Base-by-base conservation (phyloP, 2,888 invertebrate genomes). In the Augiades crinisus region DNA sequence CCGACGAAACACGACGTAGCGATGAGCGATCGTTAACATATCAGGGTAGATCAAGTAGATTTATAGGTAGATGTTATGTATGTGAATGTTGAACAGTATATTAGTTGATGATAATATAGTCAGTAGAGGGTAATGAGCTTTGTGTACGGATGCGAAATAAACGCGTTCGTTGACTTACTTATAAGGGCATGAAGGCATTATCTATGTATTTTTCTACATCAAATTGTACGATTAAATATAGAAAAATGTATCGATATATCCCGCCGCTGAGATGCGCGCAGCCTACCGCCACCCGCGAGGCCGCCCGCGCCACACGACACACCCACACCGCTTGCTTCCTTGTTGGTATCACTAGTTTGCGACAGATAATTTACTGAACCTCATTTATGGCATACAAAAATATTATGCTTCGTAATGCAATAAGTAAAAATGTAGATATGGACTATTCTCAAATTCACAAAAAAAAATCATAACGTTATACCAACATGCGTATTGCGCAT, bases 51-150 rank as follows among this genome's bases (percentile, higher is more conserved):
- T 61, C 70, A 66, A 66, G 81, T 81, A 81, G 82, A 79, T 75
- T 68, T 73, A 73, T 76, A 86, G 86, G 86, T 86, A 87, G 87
- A 85, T 86, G 85, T 85, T 86, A 84, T 84, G 84, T 81, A 81
- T 81, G 79, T 80, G 79, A 70, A 74, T 77, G 75, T 71, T 63
- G 56, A 22, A 41, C 41, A 41, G 49, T 24, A n/a, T 41, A 17
- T 47, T 49, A 41, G 40, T 22, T 33, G 14, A 40, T 10, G 22
- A 43, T 27, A 27, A 41, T 58, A 59, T 75, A 79, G 75, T 62
- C 65, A 58, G 78, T 80, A 78, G 81, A 72, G 77, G 79, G 75
- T 67, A 66, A 59, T 63, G 62, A 64, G 81, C 81, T 79, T 82
- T 55, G 65, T 60, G 59, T 61, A 62, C 62, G 56, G n/a, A 54